phyloP scores from a whole-genome alignment of 2,113 vertebrate species.

The Phasianus colchicus region DNA sequence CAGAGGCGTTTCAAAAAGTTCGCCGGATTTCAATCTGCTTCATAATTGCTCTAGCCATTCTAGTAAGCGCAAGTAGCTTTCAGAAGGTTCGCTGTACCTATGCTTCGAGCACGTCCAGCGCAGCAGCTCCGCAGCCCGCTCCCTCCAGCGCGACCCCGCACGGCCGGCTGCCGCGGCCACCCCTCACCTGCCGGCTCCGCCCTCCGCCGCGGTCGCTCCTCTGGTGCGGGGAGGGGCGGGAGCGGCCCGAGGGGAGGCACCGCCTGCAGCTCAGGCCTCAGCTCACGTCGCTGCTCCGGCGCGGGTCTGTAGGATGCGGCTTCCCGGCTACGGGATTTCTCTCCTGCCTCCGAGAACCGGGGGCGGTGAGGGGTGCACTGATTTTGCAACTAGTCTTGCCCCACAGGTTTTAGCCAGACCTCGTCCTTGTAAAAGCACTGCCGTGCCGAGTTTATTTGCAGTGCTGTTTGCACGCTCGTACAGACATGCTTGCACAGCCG shows the following conservation, averaged over 20 bases:
- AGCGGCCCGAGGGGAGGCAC: neutral
- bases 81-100: rapidly evolving
- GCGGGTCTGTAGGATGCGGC: neutral
- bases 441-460: rapidly evolving
- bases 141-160: rapidly evolving
- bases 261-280: too few species aligned
- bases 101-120: rapidly evolving
- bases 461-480: rapidly evolving
- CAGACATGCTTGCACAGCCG: neutral
- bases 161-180: rapidly evolving
- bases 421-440: neutral
- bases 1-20: neutral
- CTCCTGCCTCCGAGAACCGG: rapidly evolving
- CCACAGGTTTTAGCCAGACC: rapidly evolving
- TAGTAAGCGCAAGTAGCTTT: rapidly evolving
- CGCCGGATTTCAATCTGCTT: neutral
- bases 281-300: neutral
- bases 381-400: rapidly evolving
- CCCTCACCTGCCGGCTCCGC: rapidly evolving
- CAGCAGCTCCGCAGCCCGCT: neutral
- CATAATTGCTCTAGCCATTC: rapidly evolving
- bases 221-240: neutral
- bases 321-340: neutral
- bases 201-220: neutral
- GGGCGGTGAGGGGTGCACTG: rapidly evolving